Base-by-base conservation (phyloP, 2,797 vertebrate species). In the Gymnocypris eckloni region DNA sequence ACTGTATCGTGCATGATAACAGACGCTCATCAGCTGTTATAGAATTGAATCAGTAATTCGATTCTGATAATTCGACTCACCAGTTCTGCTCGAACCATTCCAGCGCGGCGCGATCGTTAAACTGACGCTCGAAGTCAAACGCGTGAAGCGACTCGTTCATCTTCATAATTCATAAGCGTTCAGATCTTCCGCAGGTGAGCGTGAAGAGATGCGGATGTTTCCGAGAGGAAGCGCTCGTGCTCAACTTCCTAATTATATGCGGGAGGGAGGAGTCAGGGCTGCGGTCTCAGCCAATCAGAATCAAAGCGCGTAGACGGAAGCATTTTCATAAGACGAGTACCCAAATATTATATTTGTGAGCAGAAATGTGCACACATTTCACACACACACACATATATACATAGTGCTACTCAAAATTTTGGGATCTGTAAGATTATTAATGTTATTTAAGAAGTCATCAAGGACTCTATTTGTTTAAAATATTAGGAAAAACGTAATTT, bases 61-160 rank as follows among this genome's bases (percentile, higher is more conserved):
- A 3, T 28, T 52, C 69, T 15, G 33, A 16, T 28, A 9, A 20
- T 10, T 77, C 15, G 67, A 93, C 96, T 94, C 88, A 97, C 97
- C 96, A 97, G 92, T 97, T 95, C 28, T 96, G 93, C 84, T 95
- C 94, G 94, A 97, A 93, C 96, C 95, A 95, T 28, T 92, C 89
- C 79, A 95, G 71, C 28, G 93, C 95, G 25, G 69, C 78, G 22
- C 91, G 88, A 54, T 95, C 92, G 88, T 96, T 93, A 88, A 90
- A 92, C 0, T 37, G 78, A 41, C 83, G 88, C 92, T 97, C 97
- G 77, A 97, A 97, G 33, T 94, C 92, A 87, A 94, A 96, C 86
- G 92, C 93, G 56, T 52, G 70, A 3, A 93, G 88, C 0, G 89
- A 92, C 6, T 45, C 88, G 91, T 95, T 95, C 94, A 95, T 94